Evolutionary conservation across 1,140 invertebrate genomes (phyloP).

Genomic region (Tetragonula clypearis): DNA sequence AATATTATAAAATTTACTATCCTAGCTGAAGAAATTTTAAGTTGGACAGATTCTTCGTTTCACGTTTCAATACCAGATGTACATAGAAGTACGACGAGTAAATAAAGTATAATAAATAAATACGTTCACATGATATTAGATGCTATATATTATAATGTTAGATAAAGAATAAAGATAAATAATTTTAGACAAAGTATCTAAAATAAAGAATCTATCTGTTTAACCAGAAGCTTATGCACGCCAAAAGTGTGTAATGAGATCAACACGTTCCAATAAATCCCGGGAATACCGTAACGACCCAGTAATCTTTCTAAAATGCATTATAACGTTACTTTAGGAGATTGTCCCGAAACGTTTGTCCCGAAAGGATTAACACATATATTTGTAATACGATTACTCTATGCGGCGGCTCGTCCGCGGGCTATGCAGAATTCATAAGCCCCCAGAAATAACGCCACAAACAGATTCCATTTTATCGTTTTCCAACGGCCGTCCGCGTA

Average conservation of each 20-base stretch:
- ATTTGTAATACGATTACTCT: neutral
- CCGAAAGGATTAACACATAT: neutral
- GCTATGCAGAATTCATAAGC: slow-evolving; percentile 23
- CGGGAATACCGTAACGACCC: neutral
- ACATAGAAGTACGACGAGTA: too few species aligned
- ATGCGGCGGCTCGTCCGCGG: neutral
- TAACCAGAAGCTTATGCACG: neutral
- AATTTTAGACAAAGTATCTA: too few species aligned
- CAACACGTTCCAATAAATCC: neutral
- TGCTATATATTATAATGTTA: too few species aligned
- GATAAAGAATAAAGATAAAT: too few species aligned
- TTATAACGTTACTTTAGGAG: neutral
- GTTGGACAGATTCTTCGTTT: too few species aligned
- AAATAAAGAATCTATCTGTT: neutral
- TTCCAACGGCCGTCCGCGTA: neutral
- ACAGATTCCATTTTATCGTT: slow-evolving; percentile 40
- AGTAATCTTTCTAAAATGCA: neutral
- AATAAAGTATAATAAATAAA: too few species aligned
- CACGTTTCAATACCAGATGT: too few species aligned
- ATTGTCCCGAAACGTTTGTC: neutral
- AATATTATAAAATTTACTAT: too few species aligned
- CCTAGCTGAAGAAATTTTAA: too few species aligned
- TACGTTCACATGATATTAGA: too few species aligned
- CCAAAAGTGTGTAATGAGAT: neutral
- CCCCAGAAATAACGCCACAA: slow-evolving; percentile 18